Conservation (phyloP, 2,797 vertebrate species). For the Microhierax caerulescens region DNA sequence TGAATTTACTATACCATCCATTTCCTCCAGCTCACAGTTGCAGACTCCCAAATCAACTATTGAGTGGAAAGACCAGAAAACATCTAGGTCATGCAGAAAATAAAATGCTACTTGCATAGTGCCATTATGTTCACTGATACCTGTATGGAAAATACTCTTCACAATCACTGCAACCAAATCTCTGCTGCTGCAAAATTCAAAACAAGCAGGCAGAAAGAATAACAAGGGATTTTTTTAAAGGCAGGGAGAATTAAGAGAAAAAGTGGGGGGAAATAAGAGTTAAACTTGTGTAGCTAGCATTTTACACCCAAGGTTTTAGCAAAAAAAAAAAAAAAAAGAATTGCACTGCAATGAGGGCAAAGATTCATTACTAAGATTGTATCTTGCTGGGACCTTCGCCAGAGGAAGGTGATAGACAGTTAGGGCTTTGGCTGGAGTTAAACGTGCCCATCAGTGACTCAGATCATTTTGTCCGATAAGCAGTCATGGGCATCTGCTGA, state of each 20-base stretch:
- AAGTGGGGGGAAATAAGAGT: fast-evolving
- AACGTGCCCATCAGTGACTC: fast-evolving
- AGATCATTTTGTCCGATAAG: background rate
- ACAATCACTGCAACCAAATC: background rate
- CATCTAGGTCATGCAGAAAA: background rate
- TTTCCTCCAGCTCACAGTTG: background rate
- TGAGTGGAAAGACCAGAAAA: background rate
- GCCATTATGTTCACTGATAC: background rate
- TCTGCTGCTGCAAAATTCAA: background rate
- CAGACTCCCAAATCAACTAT: background rate
- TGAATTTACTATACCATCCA: background rate
- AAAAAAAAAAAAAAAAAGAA: background rate
- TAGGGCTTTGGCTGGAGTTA: background rate
- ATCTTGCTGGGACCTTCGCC: background rate
- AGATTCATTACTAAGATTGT: background rate
- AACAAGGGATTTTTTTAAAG: background rate
- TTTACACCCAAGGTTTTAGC: background rate
- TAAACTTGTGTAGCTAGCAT: fast-evolving
- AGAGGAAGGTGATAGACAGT: background rate
- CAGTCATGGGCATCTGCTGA: background rate
- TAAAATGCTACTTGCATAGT: background rate
- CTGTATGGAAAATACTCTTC: background rate
- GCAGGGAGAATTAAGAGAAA: background rate
- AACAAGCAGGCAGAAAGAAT: background rate
- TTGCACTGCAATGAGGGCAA: background rate